Evolutionary conservation across 2,797 vertebrate species (phyloP), one percentile per base, ranked within the genome.

Genomic region (Oophaga sylvatica): DNA sequence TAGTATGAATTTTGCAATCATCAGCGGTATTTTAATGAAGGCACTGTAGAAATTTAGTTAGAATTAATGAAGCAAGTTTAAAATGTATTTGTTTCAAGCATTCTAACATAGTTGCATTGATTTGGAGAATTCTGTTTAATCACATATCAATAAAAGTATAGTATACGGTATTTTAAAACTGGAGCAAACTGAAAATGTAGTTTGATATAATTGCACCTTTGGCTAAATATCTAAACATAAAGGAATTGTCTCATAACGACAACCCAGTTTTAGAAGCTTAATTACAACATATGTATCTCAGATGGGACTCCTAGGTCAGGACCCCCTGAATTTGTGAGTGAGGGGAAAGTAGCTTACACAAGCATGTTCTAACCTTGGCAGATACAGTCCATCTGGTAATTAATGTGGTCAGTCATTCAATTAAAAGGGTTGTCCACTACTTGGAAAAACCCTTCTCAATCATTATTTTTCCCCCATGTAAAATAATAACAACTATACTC

Each of bases 41-140:
- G 41, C 26, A 41, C 70, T 60, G 29, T 31, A 79, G 81, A 71
- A 59, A 83, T 83, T 35, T 73, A 84, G 31, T 41, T 65, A 57
- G 62, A 87, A 87, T 79, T 83, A 87, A 87, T 87, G 81, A 87
- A 78, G 71, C 53, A 16, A 60, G 82, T 67, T 29, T 76, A 79
- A 77, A 76, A 76, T 75, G 63, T 60, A 56, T 53, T 77, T 67
- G 70, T 68, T 77, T 76, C 10, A 48, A 84, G 56, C 29, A 73
- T 62, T 73, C 10, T n/a, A 26, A 65, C 22, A 67, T 65, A n/a
- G 11, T 16, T 62, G 12, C 17, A 31, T 86, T 70, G 19, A 86
- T 80, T 68, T 86, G 16, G 16, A 22, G 20, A 59, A 86, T 71
- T 45, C 35, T 80, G 63, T 13, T 59, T 56, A 68, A 79, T 85